Evolutionary conservation across 1,140 invertebrate species (phyloP).

Genomic region (Nilaparvata lugens): DNA sequence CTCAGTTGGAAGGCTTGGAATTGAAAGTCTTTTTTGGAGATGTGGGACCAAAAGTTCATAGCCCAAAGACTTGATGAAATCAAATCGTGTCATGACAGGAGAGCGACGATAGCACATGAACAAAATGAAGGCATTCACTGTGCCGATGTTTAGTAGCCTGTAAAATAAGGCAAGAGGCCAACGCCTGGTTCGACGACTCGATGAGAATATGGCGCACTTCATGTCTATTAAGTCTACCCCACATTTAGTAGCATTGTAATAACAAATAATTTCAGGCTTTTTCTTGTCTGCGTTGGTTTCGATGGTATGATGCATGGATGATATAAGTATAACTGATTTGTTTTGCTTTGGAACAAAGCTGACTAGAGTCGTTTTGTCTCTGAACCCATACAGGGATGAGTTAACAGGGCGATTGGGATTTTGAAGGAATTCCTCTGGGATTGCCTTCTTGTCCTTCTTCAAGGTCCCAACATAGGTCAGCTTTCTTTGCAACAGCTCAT

Average conservation of each 20-base stretch:
- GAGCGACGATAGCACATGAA: conserved; percentile 9
- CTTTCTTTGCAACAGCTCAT: conserved; percentile 5
- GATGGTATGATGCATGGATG: conserved; percentile 20
- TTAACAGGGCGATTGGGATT: not conserved
- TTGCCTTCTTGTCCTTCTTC: conserved; percentile 34
- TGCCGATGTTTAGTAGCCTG: conserved; percentile 25
- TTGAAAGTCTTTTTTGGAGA: no score
- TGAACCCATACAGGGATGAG: conserved; percentile 22
- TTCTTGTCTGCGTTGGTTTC: conserved; percentile 19
- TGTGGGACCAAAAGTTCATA: no score
- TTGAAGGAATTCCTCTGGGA: no score
- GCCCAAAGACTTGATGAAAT: no score
- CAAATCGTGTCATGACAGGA: no score
- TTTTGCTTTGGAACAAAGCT: conserved; percentile 27
- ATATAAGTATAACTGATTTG: conserved; percentile 27
- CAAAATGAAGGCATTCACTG: conserved; percentile 20
- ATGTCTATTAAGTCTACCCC: conserved; percentile 10
- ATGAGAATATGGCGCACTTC: conserved; percentile 6
- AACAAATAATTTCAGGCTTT: conserved; percentile 24
- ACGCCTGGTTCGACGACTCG: not conserved
- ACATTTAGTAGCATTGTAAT: conserved; percentile 7
- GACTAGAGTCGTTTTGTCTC: conserved; percentile 25
- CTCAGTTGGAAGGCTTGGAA: no score
- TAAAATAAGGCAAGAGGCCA: not conserved
- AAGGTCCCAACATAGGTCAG: conserved; percentile 30